Evolutionary conservation across 2,888 invertebrate genomes (phyloP), one percentile per base, ranked within the genome.

Genomic region (Copidosoma aretas): DNA sequence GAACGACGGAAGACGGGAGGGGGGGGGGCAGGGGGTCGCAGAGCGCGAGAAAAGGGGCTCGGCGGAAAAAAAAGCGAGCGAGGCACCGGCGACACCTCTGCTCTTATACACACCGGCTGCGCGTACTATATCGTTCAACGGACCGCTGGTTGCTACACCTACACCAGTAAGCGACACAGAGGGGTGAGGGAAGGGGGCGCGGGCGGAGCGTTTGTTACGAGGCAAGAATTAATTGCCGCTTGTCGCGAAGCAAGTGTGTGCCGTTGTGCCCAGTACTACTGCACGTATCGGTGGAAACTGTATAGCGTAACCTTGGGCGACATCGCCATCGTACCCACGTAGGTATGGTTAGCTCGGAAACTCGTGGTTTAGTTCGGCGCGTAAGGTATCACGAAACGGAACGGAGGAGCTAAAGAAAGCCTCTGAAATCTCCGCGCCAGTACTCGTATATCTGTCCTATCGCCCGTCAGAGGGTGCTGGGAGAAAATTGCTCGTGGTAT

Each of bases 211-310:
- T 80, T 81, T 79, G 77, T 79, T 77, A 74, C 74, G 71, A 71
- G 32, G 72, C 77, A 74, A 78, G 78, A 80, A 81, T 81, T 80
- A 81, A 80, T 81, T 81, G 80, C 80, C 79, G 78, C 77, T 80
- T 80, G 78, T 79, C 78, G 77, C 75, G 72, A 77, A 74, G 73
- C 73, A 32, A 3, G 32, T 3, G 8, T 32, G 32, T 32, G 32
- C 8, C 32, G 32, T 53, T 19, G 21, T 19, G n/a, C n/a, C n/a
- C n/a, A n/a, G n/a, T 4, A n/a, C 15, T 21, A 54, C n/a, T 22
- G 49, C 24, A 56, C 56, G 24, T 10, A 21, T 10, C 10, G 56
- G 24, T 24, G 32, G 10, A 24, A 14, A 24, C 3, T 17, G 5
- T 21, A 21, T 24, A 10, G 10, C 3, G 56, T 74, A 71, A 75